Evolutionary conservation across 1,140 invertebrate genomes (phyloP).

Genomic region (Zaprionus taronus): DNA sequence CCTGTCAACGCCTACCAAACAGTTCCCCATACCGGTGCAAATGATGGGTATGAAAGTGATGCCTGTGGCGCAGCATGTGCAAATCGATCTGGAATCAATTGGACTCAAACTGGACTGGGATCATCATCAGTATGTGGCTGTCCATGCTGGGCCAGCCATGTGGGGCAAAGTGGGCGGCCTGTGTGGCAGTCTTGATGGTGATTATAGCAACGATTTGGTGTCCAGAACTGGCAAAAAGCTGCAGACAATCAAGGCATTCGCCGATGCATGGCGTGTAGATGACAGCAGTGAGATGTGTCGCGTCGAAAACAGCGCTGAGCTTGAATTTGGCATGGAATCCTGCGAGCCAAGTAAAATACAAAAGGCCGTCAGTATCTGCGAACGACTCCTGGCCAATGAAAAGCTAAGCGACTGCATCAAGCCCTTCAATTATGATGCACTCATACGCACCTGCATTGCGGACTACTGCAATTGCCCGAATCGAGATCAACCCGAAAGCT

Average conservation of each 20-base stretch:
- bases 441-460: constrained; percentile 88
- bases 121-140: constrained; percentile 86
- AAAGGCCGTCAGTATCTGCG: constrained; percentile 88
- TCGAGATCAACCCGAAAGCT: constrained; percentile 86
- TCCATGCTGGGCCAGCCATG: constrained; percentile 88
- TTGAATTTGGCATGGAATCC: constrained; percentile 66
- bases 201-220: constrained; percentile 88
- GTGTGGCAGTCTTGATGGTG: constrained; percentile 91
- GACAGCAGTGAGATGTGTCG: constrained; percentile 80
- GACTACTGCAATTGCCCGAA: constrained; percentile 91
- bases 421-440: constrained; percentile 85
- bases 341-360: constrained; percentile 77
- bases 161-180: constrained; percentile 93
- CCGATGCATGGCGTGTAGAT: constrained; percentile 87
- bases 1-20: constrained; percentile 86
- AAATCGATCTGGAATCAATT: constrained; percentile 88
- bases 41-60: constrained; percentile 89
- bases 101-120: constrained; percentile 92
- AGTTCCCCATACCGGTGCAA: constrained; percentile 88
- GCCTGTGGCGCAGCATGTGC: constrained; percentile 88
- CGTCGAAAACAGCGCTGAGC: constrained; percentile 72
- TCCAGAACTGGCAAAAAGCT: constrained; percentile 86
- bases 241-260: constrained; percentile 76
- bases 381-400: constrained; percentile 87
- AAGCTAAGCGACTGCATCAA: constrained; percentile 88